Evolutionary conservation across 2,797 vertebrate species (phyloP).

Genomic region (Onychomys arenicola): DNA sequence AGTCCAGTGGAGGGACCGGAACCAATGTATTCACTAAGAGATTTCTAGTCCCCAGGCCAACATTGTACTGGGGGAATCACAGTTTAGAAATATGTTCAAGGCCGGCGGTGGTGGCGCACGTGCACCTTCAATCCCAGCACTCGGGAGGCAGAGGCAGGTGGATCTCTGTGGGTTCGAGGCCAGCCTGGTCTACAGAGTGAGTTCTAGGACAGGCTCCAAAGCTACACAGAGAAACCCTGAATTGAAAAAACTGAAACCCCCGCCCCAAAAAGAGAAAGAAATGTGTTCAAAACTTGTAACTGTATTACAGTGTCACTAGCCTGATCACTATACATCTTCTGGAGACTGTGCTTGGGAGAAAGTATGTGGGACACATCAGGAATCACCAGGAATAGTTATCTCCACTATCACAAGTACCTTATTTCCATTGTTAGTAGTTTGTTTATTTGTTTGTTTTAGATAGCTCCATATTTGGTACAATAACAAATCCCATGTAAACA

Average conservation of each 20-base stretch:
- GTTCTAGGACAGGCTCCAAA: no score
- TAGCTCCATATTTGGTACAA: not conserved
- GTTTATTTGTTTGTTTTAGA: not conserved
- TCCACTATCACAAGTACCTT: not conserved
- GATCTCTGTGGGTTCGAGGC: no score
- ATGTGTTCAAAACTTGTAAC: not conserved
- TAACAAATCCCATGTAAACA: conserved; percentile 4
- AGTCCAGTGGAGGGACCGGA: conserved; percentile 23
- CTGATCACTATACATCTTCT: not conserved
- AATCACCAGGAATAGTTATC: not conserved
- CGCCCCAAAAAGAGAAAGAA: no score
- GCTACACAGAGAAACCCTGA: no score
- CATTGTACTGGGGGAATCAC: conserved; percentile 35
- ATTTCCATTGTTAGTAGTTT: not conserved
- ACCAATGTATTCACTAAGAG: conserved; percentile 51
- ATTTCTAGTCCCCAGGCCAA: not conserved
- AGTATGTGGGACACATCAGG: not conserved
- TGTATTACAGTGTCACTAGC: not conserved
- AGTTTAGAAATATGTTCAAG: conserved; percentile 13
- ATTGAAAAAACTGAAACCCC: no score
- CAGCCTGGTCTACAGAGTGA: no score
- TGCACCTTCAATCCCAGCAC: no score
- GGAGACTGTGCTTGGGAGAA: not conserved
- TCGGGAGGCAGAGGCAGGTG: no score
- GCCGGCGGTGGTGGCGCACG: no score